A percentile compares a stretch with the other conserved stretches of the same genome.
phyloP scores from a whole-genome alignment of 2,888 invertebrate genomes.

The Gerris lacustris region DNA sequence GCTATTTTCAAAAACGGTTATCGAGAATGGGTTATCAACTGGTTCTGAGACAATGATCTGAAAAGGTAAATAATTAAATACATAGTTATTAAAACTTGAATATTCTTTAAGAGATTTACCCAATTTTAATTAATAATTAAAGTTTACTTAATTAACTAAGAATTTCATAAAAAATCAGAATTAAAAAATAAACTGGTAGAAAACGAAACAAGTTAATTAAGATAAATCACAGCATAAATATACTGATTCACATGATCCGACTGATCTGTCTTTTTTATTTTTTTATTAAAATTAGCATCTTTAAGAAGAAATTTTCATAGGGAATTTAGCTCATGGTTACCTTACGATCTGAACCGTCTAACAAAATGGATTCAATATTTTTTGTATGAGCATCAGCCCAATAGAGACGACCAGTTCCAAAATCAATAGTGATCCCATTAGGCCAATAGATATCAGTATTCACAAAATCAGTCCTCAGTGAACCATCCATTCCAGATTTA shows the following conservation, averaged over 20 bases:
- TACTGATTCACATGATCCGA: too few relatives aligned
- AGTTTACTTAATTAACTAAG: too few relatives aligned
- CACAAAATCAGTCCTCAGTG: conserved; percentile 47
- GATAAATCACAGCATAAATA: too few relatives aligned
- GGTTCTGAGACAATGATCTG: conserved; percentile 44
- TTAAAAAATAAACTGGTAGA: too few relatives aligned
- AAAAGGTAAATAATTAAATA: conserved; percentile 18
- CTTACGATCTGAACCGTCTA: conserved; percentile 55
- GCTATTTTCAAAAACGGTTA: conserved; percentile 75
- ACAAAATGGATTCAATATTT: conserved; percentile 49
- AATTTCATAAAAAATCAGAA: too few relatives aligned
- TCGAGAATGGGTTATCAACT: conserved; percentile 66
- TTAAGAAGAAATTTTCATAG: too few relatives aligned
- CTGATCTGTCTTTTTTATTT: too few relatives aligned
- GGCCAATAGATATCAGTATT: conserved; percentile 59
- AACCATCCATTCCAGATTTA: conserved; percentile 75
- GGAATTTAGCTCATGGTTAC: conserved; percentile 34
- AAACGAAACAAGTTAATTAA: too few relatives aligned
- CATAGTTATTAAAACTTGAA: too few relatives aligned
- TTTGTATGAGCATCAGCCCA: conserved; percentile 71
- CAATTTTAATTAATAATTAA: too few relatives aligned
- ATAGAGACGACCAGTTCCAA: conserved; percentile 64
- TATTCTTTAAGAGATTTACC: too few relatives aligned
- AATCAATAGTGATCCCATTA: conserved; percentile 74
- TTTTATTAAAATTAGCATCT: too few relatives aligned